Conservation (phyloP, 2,888 invertebrate species). For the Dryocosmus kuriphilus region DNA sequence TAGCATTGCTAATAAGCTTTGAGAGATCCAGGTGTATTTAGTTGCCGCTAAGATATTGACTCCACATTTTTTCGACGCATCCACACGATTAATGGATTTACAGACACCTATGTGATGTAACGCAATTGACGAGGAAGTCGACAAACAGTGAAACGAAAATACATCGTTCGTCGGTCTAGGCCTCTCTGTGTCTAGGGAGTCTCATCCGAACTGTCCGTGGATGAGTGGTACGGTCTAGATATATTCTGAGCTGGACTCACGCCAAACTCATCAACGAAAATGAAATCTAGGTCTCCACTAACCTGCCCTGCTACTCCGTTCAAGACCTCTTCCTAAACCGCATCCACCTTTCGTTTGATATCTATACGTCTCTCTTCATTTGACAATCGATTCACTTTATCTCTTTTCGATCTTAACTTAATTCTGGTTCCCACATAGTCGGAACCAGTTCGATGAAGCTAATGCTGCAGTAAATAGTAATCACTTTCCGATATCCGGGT, state of each 20-base stretch:
- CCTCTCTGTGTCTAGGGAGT: slow-evolving; percentile 29
- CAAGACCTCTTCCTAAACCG: slow-evolving; percentile 57
- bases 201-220: slow-evolving; percentile 46
- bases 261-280: slow-evolving; percentile 78
- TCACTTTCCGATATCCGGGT: too few relatives aligned
- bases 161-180: slow-evolving; percentile 9
- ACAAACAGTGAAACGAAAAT: background rate
- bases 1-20: background rate
- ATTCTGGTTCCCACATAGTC: too few relatives aligned
- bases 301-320: slow-evolving; percentile 55
- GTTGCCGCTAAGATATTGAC: background rate
- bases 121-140: background rate
- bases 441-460: too few relatives aligned
- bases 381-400: background rate
- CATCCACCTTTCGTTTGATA: slow-evolving; percentile 54
- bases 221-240: slow-evolving; percentile 60
- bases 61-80: background rate
- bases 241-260: slow-evolving; percentile 75
- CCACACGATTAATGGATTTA: background rate
- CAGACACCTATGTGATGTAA: background rate
- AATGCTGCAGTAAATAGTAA: too few relatives aligned
- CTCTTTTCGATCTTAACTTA: too few relatives aligned
- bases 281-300: slow-evolving; percentile 76
- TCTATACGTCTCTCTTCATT: background rate
- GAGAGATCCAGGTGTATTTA: too few relatives aligned